A percentile compares a stretch with the other conserved stretches of the same genome.
Conservation (phyloP, 2,113 vertebrate genomes). For the Bufo bufo region DNA sequence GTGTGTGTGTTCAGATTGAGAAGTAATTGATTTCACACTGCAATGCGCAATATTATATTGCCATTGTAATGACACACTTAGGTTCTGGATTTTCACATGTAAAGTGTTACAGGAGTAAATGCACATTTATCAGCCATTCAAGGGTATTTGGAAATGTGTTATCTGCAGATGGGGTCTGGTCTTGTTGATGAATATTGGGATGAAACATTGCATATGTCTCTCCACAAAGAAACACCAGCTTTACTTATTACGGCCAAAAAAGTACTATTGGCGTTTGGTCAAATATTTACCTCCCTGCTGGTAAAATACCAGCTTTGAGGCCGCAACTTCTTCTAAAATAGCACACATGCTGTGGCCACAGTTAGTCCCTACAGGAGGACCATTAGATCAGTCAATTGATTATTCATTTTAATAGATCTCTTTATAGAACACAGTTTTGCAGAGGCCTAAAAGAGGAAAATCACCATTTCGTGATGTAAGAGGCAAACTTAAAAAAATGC, state of each 20-base stretch:
- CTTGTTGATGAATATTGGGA: not conserved
- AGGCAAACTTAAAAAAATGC: not conserved
- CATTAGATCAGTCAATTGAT: conserved; percentile 30
- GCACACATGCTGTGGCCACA: conserved; percentile 23
- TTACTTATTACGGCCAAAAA: conserved; percentile 5
- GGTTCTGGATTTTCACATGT: not conserved
- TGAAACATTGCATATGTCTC: not conserved
- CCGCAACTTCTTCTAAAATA: conserved; percentile 26
- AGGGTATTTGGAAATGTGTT: not conserved
- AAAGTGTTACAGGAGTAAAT: not conserved
- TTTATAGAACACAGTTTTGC: conserved; percentile 14
- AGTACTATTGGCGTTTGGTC: conserved; percentile 35
- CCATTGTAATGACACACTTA: conserved; percentile 17
- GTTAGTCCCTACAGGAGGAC: conserved; percentile 9
- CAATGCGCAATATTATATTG: conserved; percentile 52
- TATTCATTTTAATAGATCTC: conserved; percentile 15
- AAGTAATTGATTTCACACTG: conserved; percentile 58
- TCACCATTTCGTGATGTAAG: not conserved
- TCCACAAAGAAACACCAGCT: not conserved
- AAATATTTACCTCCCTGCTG: conserved; percentile 23
- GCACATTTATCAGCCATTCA: not conserved
- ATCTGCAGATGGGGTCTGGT: not conserved
- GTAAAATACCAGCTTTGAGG: conserved; percentile 16
- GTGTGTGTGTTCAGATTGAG: conserved; percentile 43
- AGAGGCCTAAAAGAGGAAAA: not conserved